A percentile compares a stretch with the other conserved stretches of the same genome.
These are phyloP conservation scores for Panulirus ornatus DNA, from an alignment of 1,140 invertebrate genomes.

Conservation along the genomic window DNA sequence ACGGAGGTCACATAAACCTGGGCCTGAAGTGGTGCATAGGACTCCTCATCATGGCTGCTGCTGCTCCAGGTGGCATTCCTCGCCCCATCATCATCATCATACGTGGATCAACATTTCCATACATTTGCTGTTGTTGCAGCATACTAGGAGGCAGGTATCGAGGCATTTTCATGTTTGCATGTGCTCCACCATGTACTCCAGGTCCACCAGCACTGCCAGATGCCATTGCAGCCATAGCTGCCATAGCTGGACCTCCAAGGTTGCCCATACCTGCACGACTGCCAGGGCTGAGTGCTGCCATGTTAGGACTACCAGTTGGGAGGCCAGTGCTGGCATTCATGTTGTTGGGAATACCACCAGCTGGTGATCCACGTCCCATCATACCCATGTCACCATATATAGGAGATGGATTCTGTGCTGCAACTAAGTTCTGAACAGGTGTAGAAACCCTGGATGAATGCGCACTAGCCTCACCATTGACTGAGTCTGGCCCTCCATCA, in stretches of 20 bases:
- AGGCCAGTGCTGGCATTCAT: slow-evolving; percentile 35
- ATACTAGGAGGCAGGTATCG: slow-evolving; percentile 70
- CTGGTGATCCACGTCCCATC: slow-evolving; percentile 51
- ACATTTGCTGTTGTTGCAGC: slow-evolving; percentile 68
- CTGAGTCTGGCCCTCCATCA: slow-evolving; percentile 69
- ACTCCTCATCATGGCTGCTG: slow-evolving; percentile 62
- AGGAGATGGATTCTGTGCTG: slow-evolving; percentile 62
- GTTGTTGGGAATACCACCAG: slow-evolving; percentile 23
- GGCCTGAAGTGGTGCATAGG: slow-evolving; percentile 68
- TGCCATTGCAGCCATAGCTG: slow-evolving; percentile 74
- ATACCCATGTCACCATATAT: slow-evolving; percentile 66
- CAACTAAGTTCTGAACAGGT: slow-evolving; percentile 56
- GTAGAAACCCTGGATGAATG: slow-evolving; percentile 70
- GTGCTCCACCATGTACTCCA: slow-evolving; percentile 29
- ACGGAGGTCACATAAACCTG: slow-evolving; percentile 63
- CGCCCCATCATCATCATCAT: slow-evolving; percentile 72
- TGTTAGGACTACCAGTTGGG: slow-evolving; percentile 50
- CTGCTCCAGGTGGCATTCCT: slow-evolving; percentile 50
- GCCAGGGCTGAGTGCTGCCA: slow-evolving; percentile 68
- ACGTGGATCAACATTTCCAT: slow-evolving; percentile 53
- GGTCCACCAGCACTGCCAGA: slow-evolving; percentile 55
- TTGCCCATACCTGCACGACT: slow-evolving; percentile 50
- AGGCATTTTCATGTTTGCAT: slow-evolving; percentile 66
- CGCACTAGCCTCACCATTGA: slow-evolving; percentile 69
- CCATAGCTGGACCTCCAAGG: slow-evolving; percentile 72